phyloP scores from a whole-genome alignment of 2,888 invertebrate species.

The Caenorhabditis auriculariae region DNA sequence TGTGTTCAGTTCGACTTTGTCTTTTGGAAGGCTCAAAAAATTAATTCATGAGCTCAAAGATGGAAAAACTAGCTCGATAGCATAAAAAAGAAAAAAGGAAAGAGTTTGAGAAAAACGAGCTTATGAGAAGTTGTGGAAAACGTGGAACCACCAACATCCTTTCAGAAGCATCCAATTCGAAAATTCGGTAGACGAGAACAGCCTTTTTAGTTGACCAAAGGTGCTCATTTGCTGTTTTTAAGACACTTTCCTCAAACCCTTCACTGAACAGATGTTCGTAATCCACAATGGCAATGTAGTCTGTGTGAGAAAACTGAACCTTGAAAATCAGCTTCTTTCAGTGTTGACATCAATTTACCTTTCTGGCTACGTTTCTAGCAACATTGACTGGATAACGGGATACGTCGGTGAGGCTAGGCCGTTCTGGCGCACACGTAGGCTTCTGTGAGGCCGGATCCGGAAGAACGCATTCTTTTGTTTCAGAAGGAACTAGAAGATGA shows the following conservation, averaged over 20 bases:
- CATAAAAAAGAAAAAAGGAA: no score
- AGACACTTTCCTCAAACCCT: constrained; percentile 11
- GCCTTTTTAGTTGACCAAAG: not conserved
- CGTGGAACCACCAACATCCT: not conserved
- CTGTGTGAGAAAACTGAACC: constrained; percentile 10
- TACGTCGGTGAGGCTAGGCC: not conserved
- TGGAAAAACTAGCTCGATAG: no score
- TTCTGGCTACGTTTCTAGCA: constrained; percentile 15
- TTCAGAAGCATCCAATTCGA: constrained; percentile 11
- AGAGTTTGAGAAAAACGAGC: no score
- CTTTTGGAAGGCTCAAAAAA: constrained; percentile 4
- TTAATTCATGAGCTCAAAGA: no score
- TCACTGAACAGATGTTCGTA: constrained; percentile 15
- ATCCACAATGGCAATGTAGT: constrained; percentile 15
- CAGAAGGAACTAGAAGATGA: constrained; percentile 5
- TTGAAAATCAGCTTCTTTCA: not conserved
- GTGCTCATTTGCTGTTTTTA: not conserved
- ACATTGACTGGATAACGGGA: constrained; percentile 13
- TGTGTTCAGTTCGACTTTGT: constrained; percentile 5
- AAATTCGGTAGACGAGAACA: constrained; percentile 16
- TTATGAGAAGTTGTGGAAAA: no score
- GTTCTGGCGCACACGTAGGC: not conserved
- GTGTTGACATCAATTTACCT: constrained; percentile 1
- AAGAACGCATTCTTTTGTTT: not conserved
- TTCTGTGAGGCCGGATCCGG: not conserved